Conservation (phyloP, 2,888 invertebrate species). For the Volucella inanis region DNA sequence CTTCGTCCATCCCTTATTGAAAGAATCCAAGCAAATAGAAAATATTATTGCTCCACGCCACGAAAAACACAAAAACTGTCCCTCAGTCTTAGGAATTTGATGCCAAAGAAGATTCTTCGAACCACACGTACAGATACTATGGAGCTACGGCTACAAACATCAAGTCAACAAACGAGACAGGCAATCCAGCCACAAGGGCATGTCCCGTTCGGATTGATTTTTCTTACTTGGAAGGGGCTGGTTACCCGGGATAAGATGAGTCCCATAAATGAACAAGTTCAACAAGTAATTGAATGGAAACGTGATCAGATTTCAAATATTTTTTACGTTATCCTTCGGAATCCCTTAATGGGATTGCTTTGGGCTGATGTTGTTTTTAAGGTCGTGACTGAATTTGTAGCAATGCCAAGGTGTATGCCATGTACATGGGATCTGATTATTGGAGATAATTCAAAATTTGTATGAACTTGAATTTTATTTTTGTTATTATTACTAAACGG, state of each 20-base stretch:
- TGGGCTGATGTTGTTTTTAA: conserved; percentile 35
- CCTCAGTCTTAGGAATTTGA: conserved; percentile 44
- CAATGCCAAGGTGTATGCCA: not conserved
- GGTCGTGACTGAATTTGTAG: conserved; percentile 38
- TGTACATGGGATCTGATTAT: conserved; percentile 6
- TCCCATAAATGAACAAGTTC: conserved; percentile 78
- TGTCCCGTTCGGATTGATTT: conserved; percentile 64
- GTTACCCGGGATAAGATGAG: conserved; percentile 52
- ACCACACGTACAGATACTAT: conserved; percentile 45
- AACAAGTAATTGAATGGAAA: conserved; percentile 82
- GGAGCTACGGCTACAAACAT: conserved; percentile 41
- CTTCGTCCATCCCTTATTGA: conserved; percentile 9
- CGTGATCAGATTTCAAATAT: conserved; percentile 80
- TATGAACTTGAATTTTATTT: conserved; percentile 43
- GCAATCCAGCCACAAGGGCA: conserved; percentile 56
- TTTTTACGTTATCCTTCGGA: conserved; percentile 68
- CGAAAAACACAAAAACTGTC: conserved; percentile 56
- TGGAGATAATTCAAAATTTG: conserved; percentile 57
- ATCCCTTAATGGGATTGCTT: conserved; percentile 72
- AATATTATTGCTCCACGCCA: conserved; percentile 66
- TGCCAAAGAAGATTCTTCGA: conserved; percentile 26
- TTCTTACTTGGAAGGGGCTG: conserved; percentile 4
- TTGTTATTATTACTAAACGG: not conserved
- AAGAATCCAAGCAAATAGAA: conserved; percentile 34
- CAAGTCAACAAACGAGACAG: conserved; percentile 62